A percentile compares a stretch with the other conserved stretches of the same genome.
These are phyloP conservation scores for Cranoglanis bouderius DNA, from an alignment of 2,113 vertebrate genomes.

Conservation along the genomic window DNA sequence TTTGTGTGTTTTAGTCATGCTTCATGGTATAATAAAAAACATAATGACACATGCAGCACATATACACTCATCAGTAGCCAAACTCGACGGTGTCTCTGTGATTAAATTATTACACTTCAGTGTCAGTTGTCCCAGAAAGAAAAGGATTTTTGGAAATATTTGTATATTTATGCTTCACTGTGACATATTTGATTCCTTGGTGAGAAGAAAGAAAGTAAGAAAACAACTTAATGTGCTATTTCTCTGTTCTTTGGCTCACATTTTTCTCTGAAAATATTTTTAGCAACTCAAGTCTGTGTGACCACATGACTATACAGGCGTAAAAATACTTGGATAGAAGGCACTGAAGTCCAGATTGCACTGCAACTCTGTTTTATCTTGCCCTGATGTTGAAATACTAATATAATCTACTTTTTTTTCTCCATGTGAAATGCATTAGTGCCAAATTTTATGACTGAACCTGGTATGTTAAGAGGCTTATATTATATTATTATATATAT, in stretches of 20 bases:
- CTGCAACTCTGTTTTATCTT: neutral
- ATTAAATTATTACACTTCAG: too few relatives aligned
- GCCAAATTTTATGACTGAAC: neutral
- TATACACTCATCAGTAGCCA: neutral
- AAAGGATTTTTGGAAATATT: neutral
- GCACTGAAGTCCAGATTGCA: neutral
- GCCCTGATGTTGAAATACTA: neutral
- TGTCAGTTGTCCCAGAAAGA: neutral
- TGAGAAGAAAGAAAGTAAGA: slow-evolving; percentile 5
- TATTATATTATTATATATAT: neutral
- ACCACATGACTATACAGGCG: neutral
- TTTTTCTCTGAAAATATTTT: slow-evolving; percentile 62
- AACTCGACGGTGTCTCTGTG: neutral
- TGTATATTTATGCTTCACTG: slow-evolving; percentile 59
- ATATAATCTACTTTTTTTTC: neutral
- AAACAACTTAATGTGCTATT: slow-evolving; percentile 18
- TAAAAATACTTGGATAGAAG: neutral
- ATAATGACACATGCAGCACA: neutral
- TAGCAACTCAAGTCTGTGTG: neutral
- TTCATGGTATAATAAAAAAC: neutral
- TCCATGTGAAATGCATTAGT: neutral
- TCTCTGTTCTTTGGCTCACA: slow-evolving; percentile 31
- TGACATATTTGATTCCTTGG: slow-evolving; percentile 52
- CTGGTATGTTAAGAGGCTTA: neutral
- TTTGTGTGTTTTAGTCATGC: slow-evolving; percentile 15